phyloP scores from a whole-genome alignment of 1,140 invertebrate genomes.

The Drosophila micromelanica region DNA sequence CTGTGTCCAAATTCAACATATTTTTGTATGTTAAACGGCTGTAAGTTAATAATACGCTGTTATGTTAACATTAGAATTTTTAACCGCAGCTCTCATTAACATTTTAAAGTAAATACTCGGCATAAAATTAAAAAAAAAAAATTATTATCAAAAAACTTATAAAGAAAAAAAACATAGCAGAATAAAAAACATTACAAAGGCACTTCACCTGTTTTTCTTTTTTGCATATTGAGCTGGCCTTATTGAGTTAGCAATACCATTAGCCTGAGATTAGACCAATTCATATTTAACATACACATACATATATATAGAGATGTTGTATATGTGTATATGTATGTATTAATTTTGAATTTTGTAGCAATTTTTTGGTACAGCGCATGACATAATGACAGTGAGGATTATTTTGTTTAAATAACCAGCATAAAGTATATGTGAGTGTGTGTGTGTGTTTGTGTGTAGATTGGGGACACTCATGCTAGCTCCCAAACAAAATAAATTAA shows the following conservation, averaged over 20 bases:
- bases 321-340: conserved; percentile 43
- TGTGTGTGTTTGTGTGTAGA: conserved; percentile 8
- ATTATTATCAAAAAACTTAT: background rate
- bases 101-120: conserved; percentile 4
- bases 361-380: conserved; percentile 33
- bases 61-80: background rate
- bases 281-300: conserved; percentile 44
- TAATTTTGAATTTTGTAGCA: conserved; percentile 61
- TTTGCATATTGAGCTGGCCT: conserved; percentile 23
- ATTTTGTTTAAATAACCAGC: background rate
- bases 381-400: conserved; percentile 26
- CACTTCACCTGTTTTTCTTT: conserved; percentile 61
- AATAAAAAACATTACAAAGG: conserved; percentile 13
- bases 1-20: background rate
- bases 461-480: conserved; percentile 33
- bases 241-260: conserved; percentile 44
- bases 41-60: background rate
- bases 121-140: background rate
- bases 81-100: background rate
- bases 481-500: conserved; percentile 1
- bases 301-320: conserved; percentile 32
- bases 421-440: conserved; percentile 5
- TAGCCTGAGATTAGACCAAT: conserved; percentile 42
- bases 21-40: background rate
- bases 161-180: conserved; percentile 1